These are phyloP conservation scores for Aldrovandia affinis DNA, from an alignment of 2,797 vertebrate species.

Conservation along the genomic window DNA sequence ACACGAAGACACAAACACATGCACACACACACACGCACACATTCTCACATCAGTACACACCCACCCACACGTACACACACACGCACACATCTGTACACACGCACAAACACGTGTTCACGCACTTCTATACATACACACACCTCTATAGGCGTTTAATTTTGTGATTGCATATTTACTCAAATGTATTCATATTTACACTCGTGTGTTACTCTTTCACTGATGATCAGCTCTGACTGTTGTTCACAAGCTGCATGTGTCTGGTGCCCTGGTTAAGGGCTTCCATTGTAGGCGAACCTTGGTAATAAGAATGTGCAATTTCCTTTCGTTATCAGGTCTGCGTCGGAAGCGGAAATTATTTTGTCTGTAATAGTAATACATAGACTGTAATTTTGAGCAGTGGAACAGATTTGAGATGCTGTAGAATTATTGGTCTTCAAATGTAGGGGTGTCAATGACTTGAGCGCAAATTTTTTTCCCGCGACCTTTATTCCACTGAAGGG, in stretches of 20 bases:
- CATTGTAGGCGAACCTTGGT: background rate
- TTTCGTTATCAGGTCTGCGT: background rate
- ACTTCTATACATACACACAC: no score
- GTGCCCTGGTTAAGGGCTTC: background rate
- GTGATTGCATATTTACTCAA: no score
- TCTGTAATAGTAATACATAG: background rate
- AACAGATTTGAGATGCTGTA: background rate
- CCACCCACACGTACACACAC: background rate
- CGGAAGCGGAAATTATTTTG: background rate
- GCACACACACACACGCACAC: background rate
- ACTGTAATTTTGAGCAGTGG: background rate
- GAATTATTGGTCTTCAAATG: background rate
- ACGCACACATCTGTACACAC: background rate
- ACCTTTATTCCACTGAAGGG: background rate
- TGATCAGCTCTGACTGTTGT: background rate
- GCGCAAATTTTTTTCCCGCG: background rate
- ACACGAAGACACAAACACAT: no score
- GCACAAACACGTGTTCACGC: no score
- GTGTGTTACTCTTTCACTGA: background rate
- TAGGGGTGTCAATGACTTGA: conserved; percentile 21
- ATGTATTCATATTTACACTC: no score
- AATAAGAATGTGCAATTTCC: background rate
- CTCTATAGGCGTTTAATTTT: no score
- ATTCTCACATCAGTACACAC: no score
- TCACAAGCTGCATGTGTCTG: background rate